Evolutionary conservation across 1,140 invertebrate genomes (phyloP), one percentile per base, ranked within the genome.

Genomic region (Drosophila yakuba): DNA sequence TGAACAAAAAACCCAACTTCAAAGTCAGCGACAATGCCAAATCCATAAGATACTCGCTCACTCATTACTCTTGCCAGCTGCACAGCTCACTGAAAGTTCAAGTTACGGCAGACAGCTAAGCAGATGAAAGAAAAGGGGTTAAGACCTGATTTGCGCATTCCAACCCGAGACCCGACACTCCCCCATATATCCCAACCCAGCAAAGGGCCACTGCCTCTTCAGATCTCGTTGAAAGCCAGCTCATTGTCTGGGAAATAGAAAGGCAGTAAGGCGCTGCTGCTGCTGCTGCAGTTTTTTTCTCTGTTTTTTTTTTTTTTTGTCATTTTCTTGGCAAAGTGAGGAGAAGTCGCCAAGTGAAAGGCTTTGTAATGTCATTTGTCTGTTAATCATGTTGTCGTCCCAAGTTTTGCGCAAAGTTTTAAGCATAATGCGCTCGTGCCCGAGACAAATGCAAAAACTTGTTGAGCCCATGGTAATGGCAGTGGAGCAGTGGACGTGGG

Each of bases 311-410:
- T 41, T 55, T 44, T 62, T 36, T 54, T 43, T 55, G 32, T 32
- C 28, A 8, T n/a, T 3, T 15, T 17, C 8, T n/a, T 52, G 43
- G 45, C 64, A 52, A 48, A 63, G 61, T 45, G 28, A 12, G 73
- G 50, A 68, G 74, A 72, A 74, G 64, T 64, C 64, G 69, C 60
- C 74, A 83, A 86, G 83, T 76, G 83, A 88, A 86, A 88, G 83
- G 83, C 83, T 86, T 86, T 86, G 79, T 86, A 88, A 83, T 86
- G 83, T 88, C 83, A 88, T 86, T 88, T 88, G 83, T 86, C 83
- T 88, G 83, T 86, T 86, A 86, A 86, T 86, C 83, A 88, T 88
- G 83, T 88, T 88, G 79, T 82, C 79, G 76, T 88, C 75, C 74
- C 78, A 83, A 89, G 83, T 83, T 84, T 67, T 41, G 73, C 69